A percentile compares a stretch with the other conserved stretches of the same genome.
Conservation (phyloP, 2,113 vertebrate genomes). For the Synchiropus splendidus region DNA sequence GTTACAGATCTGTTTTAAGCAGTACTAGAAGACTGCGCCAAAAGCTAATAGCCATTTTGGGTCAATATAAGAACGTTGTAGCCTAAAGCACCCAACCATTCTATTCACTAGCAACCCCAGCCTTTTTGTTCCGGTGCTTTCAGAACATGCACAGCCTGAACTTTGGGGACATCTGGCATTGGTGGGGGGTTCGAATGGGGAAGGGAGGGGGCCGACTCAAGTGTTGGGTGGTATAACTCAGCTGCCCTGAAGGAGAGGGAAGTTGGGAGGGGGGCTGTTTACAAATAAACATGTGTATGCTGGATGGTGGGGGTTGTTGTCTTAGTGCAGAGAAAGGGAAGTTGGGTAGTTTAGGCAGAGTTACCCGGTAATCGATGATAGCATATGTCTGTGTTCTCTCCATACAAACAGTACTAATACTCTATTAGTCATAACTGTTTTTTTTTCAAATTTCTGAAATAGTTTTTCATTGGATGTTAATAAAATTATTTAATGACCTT, state of each 20-base stretch:
- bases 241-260: conserved; percentile 28
- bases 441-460: too few species aligned
- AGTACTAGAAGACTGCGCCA: too few species aligned
- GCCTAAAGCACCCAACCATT: conserved; percentile 9
- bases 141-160: conserved; percentile 35
- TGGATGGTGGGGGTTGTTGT: conserved; percentile 34
- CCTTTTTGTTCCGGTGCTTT: conserved; percentile 43
- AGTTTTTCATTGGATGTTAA: too few species aligned
- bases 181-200: conserved; percentile 2
- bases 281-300: conserved; percentile 33
- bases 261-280: conserved; percentile 16
- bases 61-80: too few species aligned
- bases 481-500: too few species aligned
- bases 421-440: too few species aligned
- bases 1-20: too few species aligned
- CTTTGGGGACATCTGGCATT: conserved; percentile 63
- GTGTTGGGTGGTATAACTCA: conserved; percentile 30
- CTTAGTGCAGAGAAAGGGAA: conserved; percentile 36
- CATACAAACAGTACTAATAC: too few species aligned
- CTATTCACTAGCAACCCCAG: conserved; percentile 8
- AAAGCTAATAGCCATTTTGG: too few species aligned
- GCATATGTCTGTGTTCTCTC: neutral
- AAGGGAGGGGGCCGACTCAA: conserved; percentile 7
- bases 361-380: conserved; percentile 60
- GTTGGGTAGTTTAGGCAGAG: conserved; percentile 39